A percentile compares a stretch with the other conserved stretches of the same genome.
Conservation (phyloP, 2,888 invertebrate genomes). For the Meta bourneti region DNA sequence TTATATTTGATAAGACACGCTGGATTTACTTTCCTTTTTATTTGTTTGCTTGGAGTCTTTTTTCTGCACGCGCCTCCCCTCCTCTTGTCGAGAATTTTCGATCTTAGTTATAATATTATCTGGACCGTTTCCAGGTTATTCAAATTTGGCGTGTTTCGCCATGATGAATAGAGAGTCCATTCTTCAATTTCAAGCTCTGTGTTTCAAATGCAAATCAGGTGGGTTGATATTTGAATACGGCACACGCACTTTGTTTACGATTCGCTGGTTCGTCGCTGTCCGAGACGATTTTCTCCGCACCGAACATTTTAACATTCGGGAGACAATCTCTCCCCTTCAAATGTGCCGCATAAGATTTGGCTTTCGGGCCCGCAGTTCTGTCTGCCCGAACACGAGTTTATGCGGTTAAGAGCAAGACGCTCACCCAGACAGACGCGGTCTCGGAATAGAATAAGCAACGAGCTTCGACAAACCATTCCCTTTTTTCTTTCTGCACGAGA, state of each 20-base stretch:
- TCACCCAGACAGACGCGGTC: neutral
- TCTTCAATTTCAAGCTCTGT: conserved; percentile 75
- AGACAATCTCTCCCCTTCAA: conserved; percentile 70
- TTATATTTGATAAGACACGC: conserved; percentile 77
- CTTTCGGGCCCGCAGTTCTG: neutral
- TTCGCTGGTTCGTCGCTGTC: conserved; percentile 64
- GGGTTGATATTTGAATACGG: conserved; percentile 74
- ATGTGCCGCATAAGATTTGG: conserved; percentile 64
- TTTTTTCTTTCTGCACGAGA: too few species aligned
- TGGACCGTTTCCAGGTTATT: conserved; percentile 76
- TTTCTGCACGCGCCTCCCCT: conserved; percentile 16
- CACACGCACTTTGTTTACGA: conserved; percentile 72
- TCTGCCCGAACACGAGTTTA: conserved; percentile 54
- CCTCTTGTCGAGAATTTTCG: conserved; percentile 69
- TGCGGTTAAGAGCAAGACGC: conserved; percentile 54
- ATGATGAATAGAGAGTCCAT: conserved; percentile 75
- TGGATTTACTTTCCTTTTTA: conserved; percentile 71
- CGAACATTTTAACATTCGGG: conserved; percentile 64
- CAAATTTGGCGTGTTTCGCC: conserved; percentile 74
- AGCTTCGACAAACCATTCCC: too few species aligned
- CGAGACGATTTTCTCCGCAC: conserved; percentile 57
- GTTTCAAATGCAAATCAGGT: conserved; percentile 76
- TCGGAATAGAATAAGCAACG: too few species aligned
- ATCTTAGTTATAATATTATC: conserved; percentile 77
- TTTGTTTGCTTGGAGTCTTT: conserved; percentile 33